Percentiles rank a stretch among this genome's conserved stretches.
Conservation (phyloP, 2,113 vertebrate genomes). For the Neofelis nebulosa region DNA sequence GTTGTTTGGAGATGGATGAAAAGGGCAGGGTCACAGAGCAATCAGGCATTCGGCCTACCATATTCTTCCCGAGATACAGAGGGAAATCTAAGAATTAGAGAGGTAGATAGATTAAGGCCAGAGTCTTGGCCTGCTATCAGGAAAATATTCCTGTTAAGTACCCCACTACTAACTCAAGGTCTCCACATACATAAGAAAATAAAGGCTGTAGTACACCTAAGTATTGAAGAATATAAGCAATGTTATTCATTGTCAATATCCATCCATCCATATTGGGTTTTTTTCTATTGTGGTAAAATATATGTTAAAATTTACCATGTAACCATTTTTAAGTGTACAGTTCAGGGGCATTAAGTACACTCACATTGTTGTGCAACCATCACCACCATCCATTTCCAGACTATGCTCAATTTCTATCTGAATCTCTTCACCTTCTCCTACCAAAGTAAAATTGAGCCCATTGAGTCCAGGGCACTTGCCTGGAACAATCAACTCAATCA, state of each 20-base stretch:
- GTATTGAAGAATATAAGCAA: background rate
- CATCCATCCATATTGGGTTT: background rate
- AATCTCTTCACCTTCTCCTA: background rate
- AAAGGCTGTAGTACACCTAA: background rate
- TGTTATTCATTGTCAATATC: background rate
- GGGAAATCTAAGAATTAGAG: conserved; percentile 85
- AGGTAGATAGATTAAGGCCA: background rate
- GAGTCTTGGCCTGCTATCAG: background rate
- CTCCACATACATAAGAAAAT: background rate
- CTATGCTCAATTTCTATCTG: background rate
- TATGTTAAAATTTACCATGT: background rate
- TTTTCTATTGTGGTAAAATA: background rate
- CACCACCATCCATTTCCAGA: background rate
- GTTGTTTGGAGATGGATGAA: conserved; percentile 89
- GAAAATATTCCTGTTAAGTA: background rate
- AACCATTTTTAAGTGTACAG: background rate
- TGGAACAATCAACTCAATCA: background rate
- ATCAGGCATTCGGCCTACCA: conserved; percentile 89
- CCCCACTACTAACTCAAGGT: background rate
- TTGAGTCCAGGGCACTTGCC: background rate
- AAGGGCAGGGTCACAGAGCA: conserved; percentile 86
- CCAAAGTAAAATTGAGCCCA: conserved; percentile 24
- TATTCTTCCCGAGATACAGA: conserved; percentile 90
- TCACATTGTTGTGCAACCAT: background rate
- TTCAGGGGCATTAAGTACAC: background rate